A percentile compares a stretch with the other conserved stretches of the same genome.
Evolutionary conservation across 2,888 invertebrate species (phyloP).

Genomic region (Xiphydria camelus): DNA sequence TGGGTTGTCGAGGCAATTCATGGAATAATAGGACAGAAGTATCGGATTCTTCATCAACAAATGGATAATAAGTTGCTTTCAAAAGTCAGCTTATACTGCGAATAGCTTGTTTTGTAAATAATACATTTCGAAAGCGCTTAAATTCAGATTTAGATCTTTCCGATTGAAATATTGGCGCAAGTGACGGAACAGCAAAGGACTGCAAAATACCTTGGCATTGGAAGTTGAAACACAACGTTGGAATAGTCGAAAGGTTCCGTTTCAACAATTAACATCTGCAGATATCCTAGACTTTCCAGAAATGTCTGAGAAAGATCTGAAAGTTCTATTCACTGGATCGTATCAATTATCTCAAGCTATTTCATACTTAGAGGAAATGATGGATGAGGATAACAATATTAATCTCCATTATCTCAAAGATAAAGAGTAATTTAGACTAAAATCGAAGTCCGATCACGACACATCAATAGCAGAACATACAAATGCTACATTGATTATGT

Average conservation of each 20-base stretch:
- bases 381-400: slow-evolving; percentile 21
- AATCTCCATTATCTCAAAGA: slow-evolving; percentile 21
- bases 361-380: slow-evolving; percentile 27
- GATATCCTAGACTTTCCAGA: slow-evolving; percentile 25
- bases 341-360: no score
- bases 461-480: slow-evolving; percentile 9
- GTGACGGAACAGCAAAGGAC: no score
- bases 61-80: no score
- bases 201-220: no score
- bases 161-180: slow-evolving; percentile 14
- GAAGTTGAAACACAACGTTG: slow-evolving; percentile 16
- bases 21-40: no score
- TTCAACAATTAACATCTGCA: slow-evolving; percentile 12
- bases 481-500: slow-evolving; percentile 14
- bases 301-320: slow-evolving; percentile 20
- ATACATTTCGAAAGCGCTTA: slow-evolving; percentile 24
- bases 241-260: slow-evolving; percentile 14
- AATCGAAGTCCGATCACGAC: slow-evolving; percentile 13
- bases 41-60: no score
- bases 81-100: no score
- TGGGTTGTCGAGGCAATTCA: no score
- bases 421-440: no score
- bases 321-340: slow-evolving; percentile 25
- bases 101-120: slow-evolving; percentile 21
- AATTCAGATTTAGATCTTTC: slow-evolving; percentile 15